Evolutionary conservation across 2,797 vertebrate species (phyloP).

Genomic region (Masticophis lateralis): DNA sequence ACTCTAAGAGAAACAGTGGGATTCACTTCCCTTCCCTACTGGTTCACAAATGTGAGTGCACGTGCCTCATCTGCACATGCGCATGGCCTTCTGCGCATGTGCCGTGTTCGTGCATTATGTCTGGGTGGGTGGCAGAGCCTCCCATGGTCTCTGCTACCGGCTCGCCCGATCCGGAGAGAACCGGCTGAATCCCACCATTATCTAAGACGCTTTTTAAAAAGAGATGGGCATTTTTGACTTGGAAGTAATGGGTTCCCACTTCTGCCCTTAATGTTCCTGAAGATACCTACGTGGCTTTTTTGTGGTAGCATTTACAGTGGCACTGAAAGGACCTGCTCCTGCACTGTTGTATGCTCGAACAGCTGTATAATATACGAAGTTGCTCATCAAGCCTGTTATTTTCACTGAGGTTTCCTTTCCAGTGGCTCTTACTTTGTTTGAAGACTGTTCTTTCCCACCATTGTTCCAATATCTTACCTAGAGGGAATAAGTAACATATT

Average conservation of each 20-base stretch:
- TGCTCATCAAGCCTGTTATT: conserved; percentile 83
- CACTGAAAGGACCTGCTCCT: conserved; percentile 85
- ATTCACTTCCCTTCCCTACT: too few species aligned
- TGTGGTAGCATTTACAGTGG: conserved; percentile 88
- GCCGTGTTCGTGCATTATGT: too few species aligned
- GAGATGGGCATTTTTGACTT: not conserved
- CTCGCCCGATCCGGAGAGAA: too few species aligned
- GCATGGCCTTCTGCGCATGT: too few species aligned
- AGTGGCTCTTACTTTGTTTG: conserved; percentile 83
- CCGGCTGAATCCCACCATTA: too few species aligned
- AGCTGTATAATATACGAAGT: conserved; percentile 82
- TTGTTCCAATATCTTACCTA: conserved; percentile 92
- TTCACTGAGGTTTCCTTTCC: conserved; percentile 85
- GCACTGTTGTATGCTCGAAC: conserved; percentile 92
- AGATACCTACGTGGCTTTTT: conserved; percentile 88
- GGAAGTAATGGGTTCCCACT: not conserved
- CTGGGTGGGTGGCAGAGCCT: too few species aligned
- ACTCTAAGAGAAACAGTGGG: too few species aligned
- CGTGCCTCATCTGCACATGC: fast-evolving
- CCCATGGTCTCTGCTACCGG: too few species aligned
- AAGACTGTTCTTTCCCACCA: conserved; percentile 85
- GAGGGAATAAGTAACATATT: not conserved
- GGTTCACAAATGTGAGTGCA: too few species aligned
- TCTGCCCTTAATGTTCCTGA: not conserved
- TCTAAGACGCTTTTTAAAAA: not conserved